Base-by-base conservation (phyloP, 2,888 invertebrate genomes). In the Pharmacophagus antenor region DNA sequence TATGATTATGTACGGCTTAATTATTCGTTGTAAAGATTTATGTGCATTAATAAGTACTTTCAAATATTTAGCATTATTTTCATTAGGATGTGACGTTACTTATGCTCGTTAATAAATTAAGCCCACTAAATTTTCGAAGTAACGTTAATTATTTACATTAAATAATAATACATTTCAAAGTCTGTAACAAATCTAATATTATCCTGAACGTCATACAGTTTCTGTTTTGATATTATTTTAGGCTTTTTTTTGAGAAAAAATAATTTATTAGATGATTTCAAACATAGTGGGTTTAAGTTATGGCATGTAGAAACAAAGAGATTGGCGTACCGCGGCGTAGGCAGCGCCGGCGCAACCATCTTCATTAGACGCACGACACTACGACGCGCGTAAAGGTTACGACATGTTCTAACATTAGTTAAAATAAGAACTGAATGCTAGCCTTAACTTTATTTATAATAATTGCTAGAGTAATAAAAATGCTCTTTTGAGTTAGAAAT, bases 401-500 rank as follows among this genome's bases (percentile, higher is more conserved):
- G 70, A 73, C 69, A 70, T 70, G 74, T 77, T 82, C 74, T 81
- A 80, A 83, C 79, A 76, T 79, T 80, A 82, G 78, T 80, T 80
- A 79, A 84, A 82, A 84, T 88, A 86, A 85, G 88, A 90, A 89
- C 88, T 89, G 88, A 88, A 81, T 80, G 86, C 85, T 89, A 88
- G 88, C 87, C 87, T 88, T 89, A 86, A 87, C 85, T 86, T 87
- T 81, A 88, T 88, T 89, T 87, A 88, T 85, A 75, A 82, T 86
- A 88, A 88, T 87, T 83, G 84, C 82, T 88, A 90, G 88, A 82
- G 77, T 84, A 85, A 87, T 87, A 88, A 90, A 73, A 88, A 80
- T 76, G 85, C 88, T 89, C 89, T 88, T 88, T 86, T 88, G 88
- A 89, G 89, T 88, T 88, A 85, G 82, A 88, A 88, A 89, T 87